These are phyloP conservation scores for rat (Rattus norvegicus) DNA, from an alignment of 2,113 vertebrate species.

Conservation along the genomic window GRCr8 NC_086020.1:168247501-168248000, in stretches of 20 bases:
- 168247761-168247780: neutral
- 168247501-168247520: neutral
- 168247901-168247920: neutral
- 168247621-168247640: neutral
- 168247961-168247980: conserved; percentile 31
- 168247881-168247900: conserved; percentile 10
- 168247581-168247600: neutral
- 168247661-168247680: neutral
- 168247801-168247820: neutral
- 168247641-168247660: neutral
- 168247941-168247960: neutral
- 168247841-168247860: neutral
- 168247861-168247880: neutral
- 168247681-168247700: neutral
- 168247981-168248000: neutral
- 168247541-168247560: neutral
- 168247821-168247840: neutral
- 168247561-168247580: neutral
- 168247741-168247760: neutral
- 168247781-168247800: neutral
- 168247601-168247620: neutral
- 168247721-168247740: neutral
- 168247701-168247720: neutral
- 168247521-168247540: neutral
- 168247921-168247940: neutral